These are phyloP conservation scores for Sycon ciliatum DNA, from an alignment of 37 sponge, comb jelly and placozoan species.

Conservation along the genomic window DNA sequence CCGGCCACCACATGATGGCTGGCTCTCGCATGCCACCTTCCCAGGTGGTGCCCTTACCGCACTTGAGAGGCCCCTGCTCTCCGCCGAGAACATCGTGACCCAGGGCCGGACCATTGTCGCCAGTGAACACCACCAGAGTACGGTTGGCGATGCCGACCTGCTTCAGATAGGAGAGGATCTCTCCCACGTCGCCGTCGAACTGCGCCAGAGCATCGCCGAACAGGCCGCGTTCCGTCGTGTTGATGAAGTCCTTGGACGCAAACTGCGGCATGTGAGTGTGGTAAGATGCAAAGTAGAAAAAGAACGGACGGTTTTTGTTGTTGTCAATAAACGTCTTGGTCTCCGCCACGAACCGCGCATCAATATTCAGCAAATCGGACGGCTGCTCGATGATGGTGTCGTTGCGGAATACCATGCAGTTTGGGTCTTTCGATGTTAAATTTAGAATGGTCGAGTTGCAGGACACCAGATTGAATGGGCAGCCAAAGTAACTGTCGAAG, in stretches of 20 bases:
- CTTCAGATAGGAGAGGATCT: slow-evolving; percentile 37
- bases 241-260: slow-evolving; percentile 53
- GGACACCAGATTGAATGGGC: neutral
- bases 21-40: slow-evolving; percentile 71
- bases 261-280: slow-evolving; percentile 72
- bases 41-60: slow-evolving; percentile 69
- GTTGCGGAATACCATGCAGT: slow-evolving; percentile 34
- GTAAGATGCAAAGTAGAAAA: slow-evolving; percentile 64
- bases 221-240: slow-evolving; percentile 38
- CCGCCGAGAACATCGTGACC: slow-evolving; percentile 46
- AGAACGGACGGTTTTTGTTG: slow-evolving; percentile 43
- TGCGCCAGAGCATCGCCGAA: slow-evolving; percentile 68
- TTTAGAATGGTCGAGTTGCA: neutral
- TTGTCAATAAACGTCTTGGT: slow-evolving; percentile 47
- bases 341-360: slow-evolving; percentile 28
- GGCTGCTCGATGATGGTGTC: slow-evolving; percentile 57
- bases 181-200: slow-evolving; percentile 56
- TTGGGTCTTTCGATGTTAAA: too few relatives aligned
- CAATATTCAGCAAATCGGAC: slow-evolving; percentile 42
- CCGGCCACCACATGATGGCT: slow-evolving; percentile 70
- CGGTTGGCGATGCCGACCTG: slow-evolving; percentile 40
- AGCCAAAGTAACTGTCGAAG: neutral
- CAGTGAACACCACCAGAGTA: slow-evolving; percentile 67
- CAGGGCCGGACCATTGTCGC: slow-evolving; percentile 69
- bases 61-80: slow-evolving; percentile 57